Conservation (phyloP, 2,113 vertebrate species). For the Podilymbus podiceps region DNA sequence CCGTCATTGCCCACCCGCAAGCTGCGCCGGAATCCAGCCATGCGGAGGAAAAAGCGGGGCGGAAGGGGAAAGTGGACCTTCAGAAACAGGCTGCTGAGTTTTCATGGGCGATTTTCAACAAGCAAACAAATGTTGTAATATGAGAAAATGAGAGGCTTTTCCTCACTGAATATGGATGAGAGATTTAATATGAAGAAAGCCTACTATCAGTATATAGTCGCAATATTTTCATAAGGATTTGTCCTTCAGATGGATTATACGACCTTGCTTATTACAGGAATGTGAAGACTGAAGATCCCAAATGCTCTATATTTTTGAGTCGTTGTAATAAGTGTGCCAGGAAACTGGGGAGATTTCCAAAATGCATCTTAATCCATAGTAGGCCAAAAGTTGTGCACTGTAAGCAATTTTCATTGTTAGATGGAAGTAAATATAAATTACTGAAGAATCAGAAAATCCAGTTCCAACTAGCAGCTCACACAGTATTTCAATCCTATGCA, state of each 20-base stretch:
- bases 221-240: neutral
- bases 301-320: neutral
- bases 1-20: neutral
- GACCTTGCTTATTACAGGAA: constrained; percentile 33
- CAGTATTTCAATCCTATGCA: neutral
- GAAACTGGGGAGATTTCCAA: constrained; percentile 48
- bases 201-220: neutral
- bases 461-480: neutral
- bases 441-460: constrained; percentile 39
- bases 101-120: neutral
- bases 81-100: neutral
- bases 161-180: neutral
- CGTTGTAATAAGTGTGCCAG: neutral
- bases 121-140: neutral
- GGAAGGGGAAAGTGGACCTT: neutral
- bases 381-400: constrained; percentile 11
- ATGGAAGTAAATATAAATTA: constrained; percentile 47
- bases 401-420: constrained; percentile 45
- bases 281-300: constrained; percentile 39
- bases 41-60: neutral
- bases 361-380: constrained; percentile 47
- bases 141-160: neutral
- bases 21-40: neutral
- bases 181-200: neutral
- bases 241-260: constrained; percentile 30